Evolutionary conservation across 1,140 invertebrate genomes (phyloP).

Genomic region (Vollenhovia emeryi): DNA sequence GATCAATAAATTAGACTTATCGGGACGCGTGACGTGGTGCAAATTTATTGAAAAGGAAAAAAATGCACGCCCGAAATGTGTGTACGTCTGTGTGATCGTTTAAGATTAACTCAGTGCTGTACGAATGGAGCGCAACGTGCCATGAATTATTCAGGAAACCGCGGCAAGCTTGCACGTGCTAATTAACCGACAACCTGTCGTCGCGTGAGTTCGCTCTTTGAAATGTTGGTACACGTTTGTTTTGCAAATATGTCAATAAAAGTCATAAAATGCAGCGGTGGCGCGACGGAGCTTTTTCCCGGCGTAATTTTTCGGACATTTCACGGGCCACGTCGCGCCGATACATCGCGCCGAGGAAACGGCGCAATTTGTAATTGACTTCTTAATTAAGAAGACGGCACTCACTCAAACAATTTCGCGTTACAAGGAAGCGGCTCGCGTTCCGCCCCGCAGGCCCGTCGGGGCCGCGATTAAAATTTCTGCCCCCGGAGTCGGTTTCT

Average conservation of each 20-base stretch:
- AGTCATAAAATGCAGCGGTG: neutral
- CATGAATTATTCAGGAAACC: constrained; percentile 68
- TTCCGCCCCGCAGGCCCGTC: neutral
- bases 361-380: neutral
- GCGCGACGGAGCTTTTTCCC: neutral
- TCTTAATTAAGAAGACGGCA: neutral
- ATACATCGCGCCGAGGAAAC: neutral
- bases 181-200: constrained; percentile 70
- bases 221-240: constrained; percentile 38
- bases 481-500: neutral
- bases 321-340: neutral
- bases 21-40: neutral
- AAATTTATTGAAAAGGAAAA: constrained; percentile 17
- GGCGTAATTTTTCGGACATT: constrained; percentile 25
- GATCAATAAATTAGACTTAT: neutral
- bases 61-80: neutral
- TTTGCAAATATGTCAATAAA: constrained; percentile 48
- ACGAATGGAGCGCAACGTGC: constrained; percentile 55
- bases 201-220: constrained; percentile 70
- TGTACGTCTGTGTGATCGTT: constrained; percentile 10
- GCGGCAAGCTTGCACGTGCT: constrained; percentile 63
- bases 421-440: neutral
- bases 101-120: constrained; percentile 52
- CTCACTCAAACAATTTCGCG: constrained; percentile 9
- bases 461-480: neutral